Evolutionary conservation across 2,888 invertebrate species (phyloP), one percentile per base, ranked within the genome.

Genomic region (Lymantria monacha): DNA sequence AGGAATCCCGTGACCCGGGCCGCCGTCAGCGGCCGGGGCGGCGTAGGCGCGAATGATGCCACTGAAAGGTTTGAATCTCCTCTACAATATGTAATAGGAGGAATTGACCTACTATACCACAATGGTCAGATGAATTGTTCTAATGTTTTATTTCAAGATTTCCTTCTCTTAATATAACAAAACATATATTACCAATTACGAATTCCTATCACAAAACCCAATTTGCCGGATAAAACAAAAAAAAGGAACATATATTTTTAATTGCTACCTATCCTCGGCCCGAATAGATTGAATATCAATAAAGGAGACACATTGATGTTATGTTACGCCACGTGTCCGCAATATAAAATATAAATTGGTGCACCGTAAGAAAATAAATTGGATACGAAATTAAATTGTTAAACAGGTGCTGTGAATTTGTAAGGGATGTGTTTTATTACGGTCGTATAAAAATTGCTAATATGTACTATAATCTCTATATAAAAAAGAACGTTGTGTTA

Each of bases 181-280:
- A 22, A 22, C 2, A 22, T 3, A 22, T 22, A 5, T 5, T 5
- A 57, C 57, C 55, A 55, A 65, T 62, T 57, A 59, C 48, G 50
- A 41, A 66, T 66, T 64, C 65, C 57, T 53, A 66, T 58, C 68
- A 65, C 61, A 55, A 45, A 65, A 69, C 53, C 59, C 68, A 68
- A 73, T 73, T 72, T 62, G 54, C 58, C 46, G 44, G 22, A 1
- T 33, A 41, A 44, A 48, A 56, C n/a, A 58, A 62, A 15, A 62
- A n/a, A 51, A 55, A 43, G 51, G 49, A 51, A 59, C 57, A 59
- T 46, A 42, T 53, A 42, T 58, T 69, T 22, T 66, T 66, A 68
- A 72, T 73, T 67, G 63, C 53, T 41, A 44, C 56, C 46, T 52
- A 51, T 49, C 51, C 59, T 55, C 51, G 57, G 52, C 57, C 59